These are phyloP conservation scores for Tetramorium parvispinum DNA, from an alignment of 1,140 invertebrate species.

Conservation along the genomic window DNA sequence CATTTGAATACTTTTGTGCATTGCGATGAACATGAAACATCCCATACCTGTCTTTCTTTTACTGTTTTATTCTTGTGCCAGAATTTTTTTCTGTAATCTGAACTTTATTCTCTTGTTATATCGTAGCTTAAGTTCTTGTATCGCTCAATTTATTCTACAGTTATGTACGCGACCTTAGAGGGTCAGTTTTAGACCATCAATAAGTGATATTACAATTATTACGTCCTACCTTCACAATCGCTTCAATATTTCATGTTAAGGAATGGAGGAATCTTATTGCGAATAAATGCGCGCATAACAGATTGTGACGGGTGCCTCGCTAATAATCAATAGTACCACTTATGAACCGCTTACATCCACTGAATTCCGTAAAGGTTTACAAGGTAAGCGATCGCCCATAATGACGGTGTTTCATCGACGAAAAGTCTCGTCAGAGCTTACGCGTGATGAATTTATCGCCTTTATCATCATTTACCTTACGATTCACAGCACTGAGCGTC, in stretches of 20 bases:
- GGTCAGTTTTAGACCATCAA: not conserved
- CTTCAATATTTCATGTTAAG: not conserved
- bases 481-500: not conserved
- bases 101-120: not conserved
- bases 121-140: not conserved
- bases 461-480: constrained; percentile 33
- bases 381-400: constrained; percentile 32
- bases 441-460: constrained; percentile 37
- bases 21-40: not conserved
- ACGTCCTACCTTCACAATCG: not conserved
- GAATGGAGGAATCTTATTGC: not conserved
- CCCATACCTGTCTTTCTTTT: not conserved
- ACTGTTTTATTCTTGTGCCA: not conserved
- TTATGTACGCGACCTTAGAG: not conserved
- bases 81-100: not conserved
- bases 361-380: constrained; percentile 8
- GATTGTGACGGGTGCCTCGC: not conserved
- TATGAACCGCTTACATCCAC: not conserved
- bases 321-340: constrained; percentile 25
- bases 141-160: not conserved
- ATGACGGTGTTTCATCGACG: not conserved
- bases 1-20: not conserved
- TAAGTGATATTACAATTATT: not conserved
- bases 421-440: not conserved
- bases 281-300: not conserved